Evolutionary conservation across 2,888 invertebrate species (phyloP), one percentile per base, ranked within the genome.

Genomic region (Drosophila suboccidentalis): DNA sequence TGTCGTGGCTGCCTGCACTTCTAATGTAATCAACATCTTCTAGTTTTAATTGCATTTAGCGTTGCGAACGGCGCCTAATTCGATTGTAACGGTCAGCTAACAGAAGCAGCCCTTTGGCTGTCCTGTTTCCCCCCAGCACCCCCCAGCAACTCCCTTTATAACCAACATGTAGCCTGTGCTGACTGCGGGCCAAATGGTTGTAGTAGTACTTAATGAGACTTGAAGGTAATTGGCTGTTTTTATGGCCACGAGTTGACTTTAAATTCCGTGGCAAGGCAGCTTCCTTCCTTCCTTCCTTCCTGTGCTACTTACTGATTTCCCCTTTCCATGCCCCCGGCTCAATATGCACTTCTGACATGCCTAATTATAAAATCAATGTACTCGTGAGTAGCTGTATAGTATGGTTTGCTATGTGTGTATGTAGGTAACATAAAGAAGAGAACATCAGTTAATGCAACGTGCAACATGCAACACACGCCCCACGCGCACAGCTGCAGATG

Each of bases 11-110:
- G 80, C 72, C 75, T 80, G 85, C 80, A 87, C 85, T 80, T 84
- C 80, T 87, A 87, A 84, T 84, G 83, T 87, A 84, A 84, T 88
- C 80, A 86, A 80, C 88, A 83, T 80, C 81, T 80, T 85, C 78
- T 72, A 86, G 80, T 85, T 88, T 87, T 90, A 89, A 90, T 90
- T 90, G 89, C 88, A 89, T 88, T 87, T 87, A 86, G 62, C 79
- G 84, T 66, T 75, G 71, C 81, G 79, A 78, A 64, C 77, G 78
- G 70, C 75, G 77, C 75, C 80, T 78, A 83, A 83, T 83, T 83
- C 83, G 87, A 83, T 83, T 83, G 83, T 87, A 82, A 83, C 84
- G 83, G 83, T 84, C 83, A 83, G 84, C 87, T 70, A 66, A 76
- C 71, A 75, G 59, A 15, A 61, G 58, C 78, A 83, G 72, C 71